A percentile compares a stretch with the other conserved stretches of the same genome.
Evolutionary conservation across 2,797 vertebrate species (phyloP).

Genomic region (Microctenopoma stevenorrisi): DNA sequence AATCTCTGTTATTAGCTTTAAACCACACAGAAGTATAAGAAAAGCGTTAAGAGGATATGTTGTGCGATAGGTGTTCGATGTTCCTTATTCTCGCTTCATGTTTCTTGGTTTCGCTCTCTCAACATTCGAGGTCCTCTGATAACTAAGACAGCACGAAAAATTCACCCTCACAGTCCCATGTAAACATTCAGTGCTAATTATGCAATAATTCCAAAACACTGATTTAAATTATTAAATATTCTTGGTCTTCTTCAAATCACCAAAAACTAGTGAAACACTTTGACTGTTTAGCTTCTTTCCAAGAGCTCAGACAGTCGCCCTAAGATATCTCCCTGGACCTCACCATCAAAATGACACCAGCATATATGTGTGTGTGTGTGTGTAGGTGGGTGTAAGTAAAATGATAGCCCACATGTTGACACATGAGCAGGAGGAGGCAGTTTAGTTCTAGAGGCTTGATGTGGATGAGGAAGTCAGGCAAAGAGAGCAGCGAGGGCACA

Average conservation of each 20-base stretch:
- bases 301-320: conserved; percentile 22
- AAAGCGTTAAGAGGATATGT: not conserved
- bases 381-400: conserved; percentile 75
- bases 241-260: not conserved
- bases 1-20: not conserved
- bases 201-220: too few species aligned
- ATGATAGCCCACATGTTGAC: conserved; percentile 86
- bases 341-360: conserved; percentile 62
- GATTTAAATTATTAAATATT: too few species aligned
- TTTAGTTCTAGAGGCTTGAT: conserved; percentile 77
- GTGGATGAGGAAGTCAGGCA: conserved; percentile 78
- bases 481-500: conserved; percentile 82
- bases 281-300: conserved; percentile 26
- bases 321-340: conserved; percentile 53
- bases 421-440: conserved; percentile 83
- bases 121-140: too few species aligned
- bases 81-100: too few species aligned
- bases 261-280: conserved; percentile 19
- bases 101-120: too few species aligned
- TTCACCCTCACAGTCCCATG: too few species aligned
- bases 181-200: too few species aligned
- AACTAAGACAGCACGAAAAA: too few species aligned
- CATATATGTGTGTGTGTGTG: conserved; percentile 4
- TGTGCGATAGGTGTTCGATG: not conserved
- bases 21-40: not conserved